A percentile compares a stretch with the other conserved stretches of the same genome.
Conservation (phyloP, 2,113 vertebrate species). For the Rostratula benghalensis region DNA sequence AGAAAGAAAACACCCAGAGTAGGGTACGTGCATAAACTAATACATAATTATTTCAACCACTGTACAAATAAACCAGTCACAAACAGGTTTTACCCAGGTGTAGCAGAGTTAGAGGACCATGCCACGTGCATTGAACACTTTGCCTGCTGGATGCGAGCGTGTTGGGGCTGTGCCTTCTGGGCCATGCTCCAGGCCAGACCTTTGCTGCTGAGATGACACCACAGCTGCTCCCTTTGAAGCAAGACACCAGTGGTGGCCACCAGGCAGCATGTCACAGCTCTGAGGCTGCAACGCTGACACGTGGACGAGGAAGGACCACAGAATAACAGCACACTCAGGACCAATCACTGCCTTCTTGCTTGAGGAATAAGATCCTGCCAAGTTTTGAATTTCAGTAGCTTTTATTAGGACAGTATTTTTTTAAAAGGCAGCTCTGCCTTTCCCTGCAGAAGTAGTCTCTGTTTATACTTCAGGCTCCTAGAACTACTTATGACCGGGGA, state of each 20-base stretch:
- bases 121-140: background rate
- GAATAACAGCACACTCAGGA: background rate
- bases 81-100: background rate
- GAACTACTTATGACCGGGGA: background rate
- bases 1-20: background rate
- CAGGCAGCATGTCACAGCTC: background rate
- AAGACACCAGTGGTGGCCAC: background rate
- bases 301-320: background rate
- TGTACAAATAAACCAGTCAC: background rate
- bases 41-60: background rate
- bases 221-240: rapidly evolving
- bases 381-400: background rate
- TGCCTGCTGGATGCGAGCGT: background rate
- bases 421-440: background rate
- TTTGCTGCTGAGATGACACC: background rate
- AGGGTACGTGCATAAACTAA: rapidly evolving
- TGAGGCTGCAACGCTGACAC: background rate
- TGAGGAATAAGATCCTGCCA: background rate
- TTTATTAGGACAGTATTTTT: background rate
- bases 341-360: background rate
- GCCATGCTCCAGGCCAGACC: background rate
- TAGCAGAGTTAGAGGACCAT: background rate
- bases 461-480: background rate
- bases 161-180: background rate
- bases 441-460: background rate